Evolutionary conservation across 2,113 vertebrate species (phyloP).

Genomic region (Cheilinus undulatus): DNA sequence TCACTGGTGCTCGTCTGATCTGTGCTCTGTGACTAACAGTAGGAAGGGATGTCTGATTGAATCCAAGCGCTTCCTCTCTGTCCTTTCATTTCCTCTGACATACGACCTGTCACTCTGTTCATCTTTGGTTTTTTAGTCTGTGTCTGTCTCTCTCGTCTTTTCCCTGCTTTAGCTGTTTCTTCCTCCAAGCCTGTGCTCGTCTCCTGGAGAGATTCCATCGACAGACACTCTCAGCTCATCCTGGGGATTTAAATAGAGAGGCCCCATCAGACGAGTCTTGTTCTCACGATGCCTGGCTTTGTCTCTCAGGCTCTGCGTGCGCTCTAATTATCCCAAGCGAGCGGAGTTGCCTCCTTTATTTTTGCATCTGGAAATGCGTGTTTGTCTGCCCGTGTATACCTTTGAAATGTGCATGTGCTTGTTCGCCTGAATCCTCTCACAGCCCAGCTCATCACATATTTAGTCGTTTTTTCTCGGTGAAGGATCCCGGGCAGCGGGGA

Average conservation of each 20-base stretch:
- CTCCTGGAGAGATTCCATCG: slow-evolving; percentile 57
- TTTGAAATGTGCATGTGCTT: background rate
- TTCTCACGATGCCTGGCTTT: slow-evolving; percentile 62
- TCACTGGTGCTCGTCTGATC: slow-evolving; percentile 35
- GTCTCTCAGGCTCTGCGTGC: slow-evolving; percentile 41
- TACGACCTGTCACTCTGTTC: slow-evolving; percentile 23
- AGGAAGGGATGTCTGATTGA: slow-evolving; percentile 52
- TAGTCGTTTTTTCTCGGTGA: slow-evolving; percentile 46
- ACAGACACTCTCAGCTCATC: slow-evolving; percentile 59
- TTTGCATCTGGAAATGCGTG: slow-evolving; percentile 22
- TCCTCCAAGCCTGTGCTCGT: slow-evolving; percentile 30
- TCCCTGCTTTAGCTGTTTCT: slow-evolving; percentile 38
- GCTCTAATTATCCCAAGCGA: slow-evolving; percentile 56
- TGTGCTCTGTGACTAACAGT: slow-evolving; percentile 30
- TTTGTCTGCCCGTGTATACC: slow-evolving; percentile 12
- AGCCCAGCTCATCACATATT: slow-evolving; percentile 71
- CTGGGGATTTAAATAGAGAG: slow-evolving; percentile 59
- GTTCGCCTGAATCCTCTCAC: slow-evolving; percentile 23
- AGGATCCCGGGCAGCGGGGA: slow-evolving; percentile 43
- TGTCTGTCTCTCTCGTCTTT: slow-evolving; percentile 31
- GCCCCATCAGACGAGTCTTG: slow-evolving; percentile 61
- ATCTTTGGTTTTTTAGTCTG: too few species aligned
- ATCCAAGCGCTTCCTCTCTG: slow-evolving; percentile 36
- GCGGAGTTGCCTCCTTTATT: slow-evolving; percentile 26
- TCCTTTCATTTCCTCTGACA: slow-evolving; percentile 56